Conservation (phyloP, 2,888 invertebrate genomes). For the Epinotia nisella region DNA sequence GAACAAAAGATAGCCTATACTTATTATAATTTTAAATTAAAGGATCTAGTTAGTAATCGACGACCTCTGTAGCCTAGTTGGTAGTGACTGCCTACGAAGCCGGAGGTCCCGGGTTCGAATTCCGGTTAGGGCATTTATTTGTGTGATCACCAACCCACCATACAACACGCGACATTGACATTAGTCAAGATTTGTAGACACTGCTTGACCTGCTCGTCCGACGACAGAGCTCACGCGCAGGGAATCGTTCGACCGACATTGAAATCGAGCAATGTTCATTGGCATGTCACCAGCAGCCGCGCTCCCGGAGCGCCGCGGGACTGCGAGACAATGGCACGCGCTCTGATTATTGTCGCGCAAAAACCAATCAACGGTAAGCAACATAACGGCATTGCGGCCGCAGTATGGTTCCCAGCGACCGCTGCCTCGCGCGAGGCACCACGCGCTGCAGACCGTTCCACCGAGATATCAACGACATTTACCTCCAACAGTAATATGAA, state of each 20-base stretch:
- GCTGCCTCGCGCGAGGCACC: neutral
- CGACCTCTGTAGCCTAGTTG: too few relatives aligned
- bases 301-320: slow-evolving; percentile 10
- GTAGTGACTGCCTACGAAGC: too few relatives aligned
- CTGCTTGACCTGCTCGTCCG: too few relatives aligned
- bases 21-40: too few relatives aligned
- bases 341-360: slow-evolving; percentile 37
- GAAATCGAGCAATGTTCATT: neutral
- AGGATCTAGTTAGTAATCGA: too few relatives aligned
- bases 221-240: neutral
- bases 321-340: slow-evolving; percentile 33
- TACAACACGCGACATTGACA: too few relatives aligned
- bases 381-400: slow-evolving; percentile 28
- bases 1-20: too few relatives aligned
- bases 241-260: neutral
- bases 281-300: neutral
- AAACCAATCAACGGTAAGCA: slow-evolving; percentile 37
- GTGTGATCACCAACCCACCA: too few relatives aligned
- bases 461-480: neutral
- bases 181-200: too few relatives aligned
- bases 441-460: neutral
- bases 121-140: too few relatives aligned
- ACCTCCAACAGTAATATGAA: neutral
- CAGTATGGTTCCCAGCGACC: slow-evolving; percentile 19
- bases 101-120: too few relatives aligned